Base-by-base conservation (phyloP, 2,888 invertebrate species). In the Polyommatus icarus region DNA sequence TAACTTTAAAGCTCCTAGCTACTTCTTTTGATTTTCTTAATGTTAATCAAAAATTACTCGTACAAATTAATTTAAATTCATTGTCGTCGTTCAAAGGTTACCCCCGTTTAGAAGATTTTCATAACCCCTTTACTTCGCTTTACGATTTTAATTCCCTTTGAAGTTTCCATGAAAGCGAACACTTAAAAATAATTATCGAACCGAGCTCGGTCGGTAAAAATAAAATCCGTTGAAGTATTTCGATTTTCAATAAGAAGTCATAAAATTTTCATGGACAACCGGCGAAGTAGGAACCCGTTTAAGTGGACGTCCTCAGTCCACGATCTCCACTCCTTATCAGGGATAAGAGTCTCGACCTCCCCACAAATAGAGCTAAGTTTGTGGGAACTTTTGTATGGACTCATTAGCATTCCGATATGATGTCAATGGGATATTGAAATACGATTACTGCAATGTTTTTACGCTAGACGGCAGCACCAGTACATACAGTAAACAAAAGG, bases 291-390 rank as follows among this genome's bases (percentile, higher is more conserved):
- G 84, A 84, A 85, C 85, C 84, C 84, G 83, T 84, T 86, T 85
- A 85, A 85, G 86, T 87, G 86, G 84, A 84, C 86, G 86, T 85
- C 85, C 84, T 83, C 81, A 78, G 76, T 87, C 89, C 89, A 85
- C 89, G 87, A 89, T 90, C 91, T 89, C 89, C 88, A 88, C 88
- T 89, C 89, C 88, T 87, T 83, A 86, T 86, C 81, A 86, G 84
- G 88, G 89, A 89, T 87, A 87, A 91, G 90, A 84, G 89, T 90
- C 91, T 91, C 87, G 85, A 85, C 80, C 78, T 81, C 83, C 77
- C 76, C 71, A 77, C 78, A 78, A 77, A 79, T 78, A 79, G 79
- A 80, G 78, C 78, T 76, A 81, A 78, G 77, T 76, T 78, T 79
- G 78, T 78, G 78, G 76, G 79, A 67, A 76, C 46, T 67, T 32